A percentile compares a stretch with the other conserved stretches of the same genome.
phyloP scores from a whole-genome alignment of 2,797 vertebrate genomes.

The Periophthalmus magnuspinnatus region DNA sequence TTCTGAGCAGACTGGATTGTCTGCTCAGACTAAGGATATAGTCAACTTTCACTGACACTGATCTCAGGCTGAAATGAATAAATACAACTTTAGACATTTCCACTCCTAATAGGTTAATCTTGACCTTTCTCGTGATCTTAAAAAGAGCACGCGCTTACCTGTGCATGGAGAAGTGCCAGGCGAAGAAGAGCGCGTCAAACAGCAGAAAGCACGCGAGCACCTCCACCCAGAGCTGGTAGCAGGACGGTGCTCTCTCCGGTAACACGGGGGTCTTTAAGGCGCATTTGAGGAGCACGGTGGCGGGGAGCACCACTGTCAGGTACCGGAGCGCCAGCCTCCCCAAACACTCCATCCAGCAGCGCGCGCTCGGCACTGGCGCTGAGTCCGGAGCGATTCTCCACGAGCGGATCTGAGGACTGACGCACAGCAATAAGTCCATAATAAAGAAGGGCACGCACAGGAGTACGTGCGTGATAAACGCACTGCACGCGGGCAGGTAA shows the following conservation, averaged over 20 bases:
- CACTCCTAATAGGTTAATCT: background rate
- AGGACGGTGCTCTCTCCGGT: conserved; percentile 61
- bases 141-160: conserved; percentile 56
- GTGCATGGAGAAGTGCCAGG: conserved; percentile 72
- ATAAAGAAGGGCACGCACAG: conserved; percentile 68
- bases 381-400: conserved; percentile 59
- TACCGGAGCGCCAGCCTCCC: conserved; percentile 59
- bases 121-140: no score
- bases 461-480: conserved; percentile 64
- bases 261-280: conserved; percentile 19
- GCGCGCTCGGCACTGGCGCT: conserved; percentile 26
- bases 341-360: conserved; percentile 60
- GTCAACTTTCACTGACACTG: no score
- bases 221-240: conserved; percentile 55
- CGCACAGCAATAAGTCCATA: conserved; percentile 60
- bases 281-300: conserved; percentile 49
- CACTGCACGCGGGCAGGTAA: conserved; percentile 54
- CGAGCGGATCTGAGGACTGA: conserved; percentile 36
- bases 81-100: background rate
- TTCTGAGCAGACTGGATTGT: background rate
- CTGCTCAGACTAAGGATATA: no score
- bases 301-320: conserved; percentile 54
- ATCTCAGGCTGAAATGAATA: no score
- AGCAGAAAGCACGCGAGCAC: conserved; percentile 65
- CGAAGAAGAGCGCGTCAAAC: conserved; percentile 74